Conservation (phyloP, 2,113 vertebrate genomes). For the Coptodon bakossiorum region DNA sequence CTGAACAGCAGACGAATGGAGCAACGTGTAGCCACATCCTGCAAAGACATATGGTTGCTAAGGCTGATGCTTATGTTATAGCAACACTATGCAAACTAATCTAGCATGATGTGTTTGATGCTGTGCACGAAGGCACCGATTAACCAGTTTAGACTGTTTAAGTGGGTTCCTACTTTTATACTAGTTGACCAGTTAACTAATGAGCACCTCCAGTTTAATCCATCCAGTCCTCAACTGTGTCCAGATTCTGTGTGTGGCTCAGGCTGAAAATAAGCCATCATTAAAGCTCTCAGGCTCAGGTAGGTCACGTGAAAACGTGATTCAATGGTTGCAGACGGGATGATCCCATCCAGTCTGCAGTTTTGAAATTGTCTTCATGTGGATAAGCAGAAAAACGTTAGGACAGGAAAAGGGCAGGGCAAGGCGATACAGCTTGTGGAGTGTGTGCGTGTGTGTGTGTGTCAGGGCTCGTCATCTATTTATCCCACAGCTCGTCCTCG, state of each 20-base stretch:
- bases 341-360: background rate
- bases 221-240: background rate
- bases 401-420: conserved; percentile 1
- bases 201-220: background rate
- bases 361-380: background rate
- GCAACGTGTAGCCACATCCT: background rate
- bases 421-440: background rate
- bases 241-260: background rate
- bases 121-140: background rate
- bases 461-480: conserved; percentile 23
- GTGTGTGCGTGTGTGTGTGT: conserved; percentile 28
- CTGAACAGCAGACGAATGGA: background rate
- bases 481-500: background rate
- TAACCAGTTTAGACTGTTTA: background rate
- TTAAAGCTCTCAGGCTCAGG: background rate
- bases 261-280: background rate
- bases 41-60: background rate
- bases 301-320: background rate
- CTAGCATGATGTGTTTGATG: background rate
- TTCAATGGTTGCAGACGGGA: background rate
- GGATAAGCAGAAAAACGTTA: background rate
- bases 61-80: background rate
- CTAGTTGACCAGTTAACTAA: background rate
- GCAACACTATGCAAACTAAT: background rate
- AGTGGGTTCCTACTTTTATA: background rate